Evolutionary conservation across 2,113 vertebrate genomes (phyloP), one percentile per base, ranked within the genome.

Genomic region (Danionella cerebrum): DNA sequence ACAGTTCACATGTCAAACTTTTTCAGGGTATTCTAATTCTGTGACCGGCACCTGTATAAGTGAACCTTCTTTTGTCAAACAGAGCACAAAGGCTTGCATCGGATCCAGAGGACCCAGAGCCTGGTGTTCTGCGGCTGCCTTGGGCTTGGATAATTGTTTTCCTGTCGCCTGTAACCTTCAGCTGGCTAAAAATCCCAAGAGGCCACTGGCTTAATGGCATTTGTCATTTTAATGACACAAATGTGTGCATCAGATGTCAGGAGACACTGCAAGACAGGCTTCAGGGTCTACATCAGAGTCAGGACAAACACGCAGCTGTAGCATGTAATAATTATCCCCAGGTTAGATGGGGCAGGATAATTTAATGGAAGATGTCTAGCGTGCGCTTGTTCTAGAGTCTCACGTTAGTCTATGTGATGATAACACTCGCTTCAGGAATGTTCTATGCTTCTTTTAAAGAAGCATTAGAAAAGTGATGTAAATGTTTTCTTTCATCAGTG

Each of bases 61-160:
- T 29, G 70, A 67, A 45, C 55, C 47, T 67, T 39, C 74, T 76
- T 84, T 84, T 84, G 79, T 83, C 80, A 82, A 82, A 83, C 79
- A 82, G 78, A 76, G 73, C 76, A 70, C 38, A 76, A 36, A 10
- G 66, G 39, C 75, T 67, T 67, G 69, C 50, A 9, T 60, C 81
- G 81, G n/a, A 82, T 41, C 77, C 78, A 73, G 69, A 7, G 13
- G 22, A 27, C 42, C 59, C 64, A 59, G 36, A 36, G 42, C 27
- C 27, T 41, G 64, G 51, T 50, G 35, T 62, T 41, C 24, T 55
- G 48, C 52, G 35, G 53, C 53, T 51, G 70, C 35, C 72, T 72
- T 58, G 58, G 16, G 51, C 59, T 60, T 72, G 72, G 59, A 76
- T 75, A 79, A 82, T 82, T 84, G 79, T 82, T 62, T 76, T 69